Evolutionary conservation across 2,888 invertebrate species (phyloP).

Genomic region (Ellobium chinense): DNA sequence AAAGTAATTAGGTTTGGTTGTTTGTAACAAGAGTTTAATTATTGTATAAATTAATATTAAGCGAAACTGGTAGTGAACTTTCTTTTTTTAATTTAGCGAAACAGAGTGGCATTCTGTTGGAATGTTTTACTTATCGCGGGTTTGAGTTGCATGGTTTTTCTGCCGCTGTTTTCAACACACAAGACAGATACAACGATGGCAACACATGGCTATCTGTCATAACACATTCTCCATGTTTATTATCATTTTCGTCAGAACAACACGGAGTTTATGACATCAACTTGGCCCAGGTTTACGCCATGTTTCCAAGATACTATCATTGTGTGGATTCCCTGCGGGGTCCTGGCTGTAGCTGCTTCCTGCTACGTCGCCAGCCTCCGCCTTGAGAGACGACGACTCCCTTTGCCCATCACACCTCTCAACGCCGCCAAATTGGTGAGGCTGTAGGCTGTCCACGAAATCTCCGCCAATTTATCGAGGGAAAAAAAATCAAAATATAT

Average conservation of each 20-base stretch:
- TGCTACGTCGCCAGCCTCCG: not conserved
- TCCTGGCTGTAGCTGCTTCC: slow-evolving; percentile 86
- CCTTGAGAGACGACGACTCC: not conserved
- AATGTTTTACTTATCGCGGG: not conserved
- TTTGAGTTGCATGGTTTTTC: not conserved
- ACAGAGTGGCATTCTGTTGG: not conserved
- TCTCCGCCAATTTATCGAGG: no score
- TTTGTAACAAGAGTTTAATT: no score
- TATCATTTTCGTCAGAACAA: slow-evolving; percentile 15
- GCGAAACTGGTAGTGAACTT: no score
- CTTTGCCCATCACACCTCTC: slow-evolving; percentile 34
- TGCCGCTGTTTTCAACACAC: not conserved
- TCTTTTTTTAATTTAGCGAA: not conserved
- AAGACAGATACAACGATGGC: no score
- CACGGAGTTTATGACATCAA: slow-evolving; percentile 1
- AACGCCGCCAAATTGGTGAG: slow-evolving; percentile 45
- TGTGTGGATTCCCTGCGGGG: slow-evolving; percentile 92
- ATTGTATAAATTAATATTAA: no score
- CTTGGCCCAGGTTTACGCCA: slow-evolving; percentile 86
- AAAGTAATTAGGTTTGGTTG: no score
- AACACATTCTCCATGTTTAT: not conserved
- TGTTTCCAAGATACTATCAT: slow-evolving; percentile 95
- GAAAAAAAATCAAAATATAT: no score
- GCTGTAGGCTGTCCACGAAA: no score
- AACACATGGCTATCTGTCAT: no score